Evolutionary conservation across 2,113 vertebrate genomes (phyloP).

Genomic region (Ochotona curzoniae): DNA sequence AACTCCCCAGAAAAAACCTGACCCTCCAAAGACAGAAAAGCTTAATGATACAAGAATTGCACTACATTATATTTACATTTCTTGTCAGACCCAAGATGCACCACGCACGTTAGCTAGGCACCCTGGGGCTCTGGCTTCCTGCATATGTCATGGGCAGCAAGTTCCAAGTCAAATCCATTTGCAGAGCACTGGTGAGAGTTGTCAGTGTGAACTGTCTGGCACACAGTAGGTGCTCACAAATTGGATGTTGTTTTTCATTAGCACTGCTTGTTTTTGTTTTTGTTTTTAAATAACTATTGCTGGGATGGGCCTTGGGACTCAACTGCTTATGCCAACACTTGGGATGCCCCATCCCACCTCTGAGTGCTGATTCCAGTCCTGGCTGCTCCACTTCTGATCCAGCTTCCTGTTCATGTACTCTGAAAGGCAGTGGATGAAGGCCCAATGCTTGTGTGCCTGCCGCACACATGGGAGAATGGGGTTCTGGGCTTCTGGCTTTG

Average conservation of each 20-base stretch:
- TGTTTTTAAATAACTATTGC: too few species aligned
- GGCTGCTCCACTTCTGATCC: too few species aligned
- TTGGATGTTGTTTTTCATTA: neutral
- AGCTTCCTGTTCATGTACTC: too few species aligned
- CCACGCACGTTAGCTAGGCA: accelerated
- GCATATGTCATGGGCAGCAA: neutral
- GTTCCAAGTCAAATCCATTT: neutral
- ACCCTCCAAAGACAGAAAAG: neutral
- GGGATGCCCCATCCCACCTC: too few species aligned
- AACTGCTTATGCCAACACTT: too few species aligned
- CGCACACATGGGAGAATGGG: too few species aligned
- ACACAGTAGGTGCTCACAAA: neutral
- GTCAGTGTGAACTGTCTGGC: neutral
- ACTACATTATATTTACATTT: neutral
- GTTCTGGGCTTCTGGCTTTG: too few species aligned
- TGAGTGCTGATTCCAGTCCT: too few species aligned
- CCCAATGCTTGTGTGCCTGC: too few species aligned
- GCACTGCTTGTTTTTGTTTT: neutral
- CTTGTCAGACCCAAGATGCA: neutral
- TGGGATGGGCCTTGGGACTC: too few species aligned
- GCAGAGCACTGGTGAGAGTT: neutral
- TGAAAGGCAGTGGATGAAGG: too few species aligned
- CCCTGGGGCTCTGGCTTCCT: neutral
- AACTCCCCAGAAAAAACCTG: neutral
- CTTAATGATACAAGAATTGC: neutral